Percentiles rank a stretch among this genome's conserved stretches.
Conservation (phyloP, 2,888 invertebrate genomes). For the Papilio gigon region DNA sequence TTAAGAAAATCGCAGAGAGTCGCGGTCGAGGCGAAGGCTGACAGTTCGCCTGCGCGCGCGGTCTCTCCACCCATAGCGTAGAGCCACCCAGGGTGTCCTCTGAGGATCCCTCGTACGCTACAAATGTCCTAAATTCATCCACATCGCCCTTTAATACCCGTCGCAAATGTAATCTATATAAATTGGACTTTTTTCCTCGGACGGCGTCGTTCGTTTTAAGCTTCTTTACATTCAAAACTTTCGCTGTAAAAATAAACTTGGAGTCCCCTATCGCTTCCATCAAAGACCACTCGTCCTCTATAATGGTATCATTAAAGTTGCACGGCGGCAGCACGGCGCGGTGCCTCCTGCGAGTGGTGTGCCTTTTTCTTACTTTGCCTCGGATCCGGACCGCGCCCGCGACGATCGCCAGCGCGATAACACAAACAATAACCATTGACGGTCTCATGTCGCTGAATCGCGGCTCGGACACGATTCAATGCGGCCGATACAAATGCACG, state of each 20-base stretch:
- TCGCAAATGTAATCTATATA: constrained; percentile 75
- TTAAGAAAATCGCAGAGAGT: constrained; percentile 76
- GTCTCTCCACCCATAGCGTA: constrained; percentile 67
- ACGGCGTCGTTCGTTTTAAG: constrained; percentile 61
- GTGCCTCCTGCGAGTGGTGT: constrained; percentile 68
- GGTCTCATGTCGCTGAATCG: constrained; percentile 71
- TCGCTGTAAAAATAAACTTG: constrained; percentile 79
- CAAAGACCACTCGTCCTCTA: constrained; percentile 78
- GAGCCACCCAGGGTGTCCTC: constrained; percentile 71
- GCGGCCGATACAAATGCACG: constrained; percentile 68
- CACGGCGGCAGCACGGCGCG: constrained; percentile 74
- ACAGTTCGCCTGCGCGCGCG: constrained; percentile 67
- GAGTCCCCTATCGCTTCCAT: constrained; percentile 78
- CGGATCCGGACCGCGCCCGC: constrained; percentile 75
- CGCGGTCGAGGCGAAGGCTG: constrained; percentile 74
- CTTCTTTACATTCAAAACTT: constrained; percentile 76
- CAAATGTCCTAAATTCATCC: constrained; percentile 64
- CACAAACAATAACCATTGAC: constrained; percentile 73
- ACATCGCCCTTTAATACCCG: constrained; percentile 76
- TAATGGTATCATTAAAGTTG: constrained; percentile 78
- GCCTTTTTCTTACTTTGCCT: constrained; percentile 78
- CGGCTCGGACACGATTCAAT: constrained; percentile 67
- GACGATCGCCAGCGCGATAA: constrained; percentile 72
- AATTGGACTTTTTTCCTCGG: constrained; percentile 66
- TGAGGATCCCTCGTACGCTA: constrained; percentile 64